Conservation (phyloP, 2,113 vertebrate species). For the Telmatochromis sp. region DNA sequence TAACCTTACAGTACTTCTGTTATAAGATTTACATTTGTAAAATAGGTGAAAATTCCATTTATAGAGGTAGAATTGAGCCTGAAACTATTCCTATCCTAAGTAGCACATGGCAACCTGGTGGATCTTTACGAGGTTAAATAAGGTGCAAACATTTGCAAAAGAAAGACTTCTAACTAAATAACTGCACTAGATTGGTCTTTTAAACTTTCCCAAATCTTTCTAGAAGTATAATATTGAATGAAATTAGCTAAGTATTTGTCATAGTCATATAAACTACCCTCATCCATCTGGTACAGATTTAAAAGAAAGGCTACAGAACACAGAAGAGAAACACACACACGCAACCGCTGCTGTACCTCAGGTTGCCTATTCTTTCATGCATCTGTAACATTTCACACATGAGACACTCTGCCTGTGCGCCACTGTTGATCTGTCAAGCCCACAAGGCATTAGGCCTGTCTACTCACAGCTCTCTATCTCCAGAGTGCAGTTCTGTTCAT, state of each 20-base stretch:
- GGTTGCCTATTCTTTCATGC: not conserved
- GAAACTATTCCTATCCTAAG: not conserved
- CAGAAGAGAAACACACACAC: not conserved
- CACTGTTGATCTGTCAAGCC: not conserved
- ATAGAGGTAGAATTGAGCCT: not conserved
- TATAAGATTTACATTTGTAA: not conserved
- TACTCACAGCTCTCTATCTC: conserved; percentile 97
- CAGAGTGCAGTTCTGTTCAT: conserved; percentile 92
- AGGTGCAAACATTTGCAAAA: not conserved
- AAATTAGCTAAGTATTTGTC: not conserved
- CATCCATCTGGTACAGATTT: not conserved
- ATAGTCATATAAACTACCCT: not conserved
- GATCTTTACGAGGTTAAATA: not conserved
- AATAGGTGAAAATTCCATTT: not conserved
- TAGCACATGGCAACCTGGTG: not conserved
- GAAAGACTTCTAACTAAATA: not conserved
- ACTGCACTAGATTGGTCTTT: not conserved
- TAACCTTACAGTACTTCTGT: not conserved
- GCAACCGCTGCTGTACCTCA: not conserved
- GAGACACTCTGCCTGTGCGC: not conserved
- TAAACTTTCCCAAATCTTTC: not conserved
- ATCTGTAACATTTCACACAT: not conserved
- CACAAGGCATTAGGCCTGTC: not conserved
- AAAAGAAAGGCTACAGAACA: not conserved
- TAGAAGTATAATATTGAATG: not conserved